These are phyloP conservation scores for Chouioia cunea DNA, from an alignment of 2,888 invertebrate species.

Conservation along the genomic window DNA sequence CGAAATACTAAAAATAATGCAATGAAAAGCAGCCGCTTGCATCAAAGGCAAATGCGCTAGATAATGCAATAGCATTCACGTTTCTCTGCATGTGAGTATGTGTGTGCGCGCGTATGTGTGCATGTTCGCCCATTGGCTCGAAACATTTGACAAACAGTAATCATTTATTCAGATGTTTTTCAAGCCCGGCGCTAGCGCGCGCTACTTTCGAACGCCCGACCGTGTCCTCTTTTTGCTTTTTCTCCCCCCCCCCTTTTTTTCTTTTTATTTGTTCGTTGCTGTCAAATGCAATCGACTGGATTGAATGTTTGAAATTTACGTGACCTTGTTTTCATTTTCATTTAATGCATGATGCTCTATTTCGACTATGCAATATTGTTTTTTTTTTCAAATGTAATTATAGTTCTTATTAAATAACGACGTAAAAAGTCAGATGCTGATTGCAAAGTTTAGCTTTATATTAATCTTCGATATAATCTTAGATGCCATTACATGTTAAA, in stretches of 20 bases:
- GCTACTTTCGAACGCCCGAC: slow-evolving; percentile 25
- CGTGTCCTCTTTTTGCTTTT: slow-evolving; percentile 17
- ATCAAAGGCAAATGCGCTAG: slow-evolving; percentile 18
- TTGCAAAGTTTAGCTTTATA: too few species aligned
- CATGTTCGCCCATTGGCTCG: slow-evolving; percentile 53
- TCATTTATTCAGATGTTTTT: slow-evolving; percentile 69
- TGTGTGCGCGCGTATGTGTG: neutral
- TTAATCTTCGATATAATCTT: too few species aligned
- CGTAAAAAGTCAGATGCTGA: too few species aligned
- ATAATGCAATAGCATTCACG: too few species aligned
- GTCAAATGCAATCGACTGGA: neutral
- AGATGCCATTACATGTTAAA: too few species aligned
- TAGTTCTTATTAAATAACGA: neutral
- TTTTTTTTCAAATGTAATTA: neutral
- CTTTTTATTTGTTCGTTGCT: neutral
- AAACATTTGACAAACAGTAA: slow-evolving; percentile 67
- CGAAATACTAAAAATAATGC: neutral
- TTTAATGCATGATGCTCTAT: too few species aligned
- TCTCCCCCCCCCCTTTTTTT: neutral
- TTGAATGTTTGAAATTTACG: neutral
- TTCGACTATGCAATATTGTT: too few species aligned
- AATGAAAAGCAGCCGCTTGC: neutral
- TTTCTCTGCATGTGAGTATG: neutral
- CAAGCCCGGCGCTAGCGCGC: slow-evolving; percentile 40
- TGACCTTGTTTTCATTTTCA: neutral